Conservation (phyloP, 2,888 invertebrate species). For the Andrena haemorrhoa region DNA sequence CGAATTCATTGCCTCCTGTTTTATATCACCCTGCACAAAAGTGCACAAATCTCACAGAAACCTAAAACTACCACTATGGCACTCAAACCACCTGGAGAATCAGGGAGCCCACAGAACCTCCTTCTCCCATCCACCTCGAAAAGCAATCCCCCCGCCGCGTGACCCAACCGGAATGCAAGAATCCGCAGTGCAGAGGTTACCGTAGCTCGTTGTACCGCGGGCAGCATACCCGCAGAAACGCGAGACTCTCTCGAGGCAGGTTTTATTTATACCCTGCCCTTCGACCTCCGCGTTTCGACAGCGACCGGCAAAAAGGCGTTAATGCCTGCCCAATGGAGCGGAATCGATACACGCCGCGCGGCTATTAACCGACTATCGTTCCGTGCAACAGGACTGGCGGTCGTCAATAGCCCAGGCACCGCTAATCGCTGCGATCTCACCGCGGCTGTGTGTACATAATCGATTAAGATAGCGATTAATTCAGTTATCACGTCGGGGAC, state of each 20-base stretch:
- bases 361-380: conserved; percentile 57
- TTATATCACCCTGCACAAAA: too few relatives aligned
- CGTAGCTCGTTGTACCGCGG: neutral
- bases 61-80: too few relatives aligned
- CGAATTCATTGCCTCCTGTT: too few relatives aligned
- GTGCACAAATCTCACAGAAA: too few relatives aligned
- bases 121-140: neutral
- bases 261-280: conserved; percentile 59
- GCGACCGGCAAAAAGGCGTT: conserved; percentile 59
- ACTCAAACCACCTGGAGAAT: too few relatives aligned
- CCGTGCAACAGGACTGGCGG: conserved; percentile 36
- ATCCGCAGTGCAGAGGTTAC: neutral
- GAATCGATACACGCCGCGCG: conserved; percentile 64
- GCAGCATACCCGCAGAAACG: conserved; percentile 27
- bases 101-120: neutral
- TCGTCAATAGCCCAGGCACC: conserved; percentile 45
- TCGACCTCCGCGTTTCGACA: conserved; percentile 66
- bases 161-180: neutral
- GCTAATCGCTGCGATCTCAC: conserved; percentile 45
- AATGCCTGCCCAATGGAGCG: conserved; percentile 63
- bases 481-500: conserved; percentile 47
- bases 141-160: neutral
- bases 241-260: conserved; percentile 29
- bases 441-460: conserved; percentile 32
- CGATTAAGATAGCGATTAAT: conserved; percentile 64